Evolutionary conservation across 1,140 invertebrate species (phyloP).

Genomic region (Drosophila teissieri): DNA sequence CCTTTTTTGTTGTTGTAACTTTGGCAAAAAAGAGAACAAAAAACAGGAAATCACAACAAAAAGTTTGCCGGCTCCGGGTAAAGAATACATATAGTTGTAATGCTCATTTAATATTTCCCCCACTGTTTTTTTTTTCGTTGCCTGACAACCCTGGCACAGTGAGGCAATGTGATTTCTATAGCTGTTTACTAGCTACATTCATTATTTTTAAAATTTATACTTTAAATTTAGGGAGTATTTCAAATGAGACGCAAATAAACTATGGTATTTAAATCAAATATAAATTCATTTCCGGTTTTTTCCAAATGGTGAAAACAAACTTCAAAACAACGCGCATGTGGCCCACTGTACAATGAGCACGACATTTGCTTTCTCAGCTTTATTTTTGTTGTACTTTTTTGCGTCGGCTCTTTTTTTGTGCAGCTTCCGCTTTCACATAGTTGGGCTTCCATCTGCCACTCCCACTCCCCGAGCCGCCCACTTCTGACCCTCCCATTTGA

Average conservation of each 20-base stretch:
- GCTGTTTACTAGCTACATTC: no score
- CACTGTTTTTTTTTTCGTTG: slow-evolving; percentile 8
- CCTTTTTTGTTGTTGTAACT: slow-evolving; percentile 16
- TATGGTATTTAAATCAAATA: no score
- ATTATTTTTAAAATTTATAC: no score
- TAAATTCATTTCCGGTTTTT: no score
- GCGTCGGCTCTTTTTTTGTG: slow-evolving; percentile 24
- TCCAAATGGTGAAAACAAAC: background rate
- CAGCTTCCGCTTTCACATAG: slow-evolving; percentile 51
- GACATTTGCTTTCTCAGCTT: slow-evolving; percentile 24
- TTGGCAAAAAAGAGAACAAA: slow-evolving; percentile 4
- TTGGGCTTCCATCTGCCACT: slow-evolving; percentile 19
- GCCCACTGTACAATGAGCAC: slow-evolving; percentile 10
- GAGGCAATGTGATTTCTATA: background rate
- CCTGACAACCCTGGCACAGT: slow-evolving; percentile 21
- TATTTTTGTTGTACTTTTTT: slow-evolving; percentile 15
- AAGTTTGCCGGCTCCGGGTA: slow-evolving; percentile 35
- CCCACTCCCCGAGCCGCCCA: slow-evolving; percentile 1
- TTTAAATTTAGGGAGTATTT: no score
- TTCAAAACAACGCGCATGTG: background rate
- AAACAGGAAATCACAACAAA: slow-evolving; percentile 7
- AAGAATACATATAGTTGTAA: slow-evolving; percentile 38
- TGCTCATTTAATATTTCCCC: slow-evolving; percentile 43
- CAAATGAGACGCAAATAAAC: no score
- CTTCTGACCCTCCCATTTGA: slow-evolving; percentile 22